A percentile compares a stretch with the other conserved stretches of the same genome.
phyloP scores from a whole-genome alignment of 2,888 invertebrate species.

The Amaurobius ferox region DNA sequence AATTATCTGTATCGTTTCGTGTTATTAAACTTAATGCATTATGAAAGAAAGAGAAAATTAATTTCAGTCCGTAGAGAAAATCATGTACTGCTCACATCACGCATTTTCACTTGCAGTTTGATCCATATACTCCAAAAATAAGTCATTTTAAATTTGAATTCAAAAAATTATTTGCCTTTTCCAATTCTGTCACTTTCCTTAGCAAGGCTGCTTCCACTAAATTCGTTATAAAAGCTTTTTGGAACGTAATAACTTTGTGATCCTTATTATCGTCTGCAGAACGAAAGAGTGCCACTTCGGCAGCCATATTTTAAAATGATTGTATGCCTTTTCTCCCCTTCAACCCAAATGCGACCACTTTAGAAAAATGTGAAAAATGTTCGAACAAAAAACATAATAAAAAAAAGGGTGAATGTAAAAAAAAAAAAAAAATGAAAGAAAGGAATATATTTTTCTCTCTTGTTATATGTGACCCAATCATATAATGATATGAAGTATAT shows the following conservation, averaged over 20 bases:
- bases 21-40: no score
- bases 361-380: not conserved
- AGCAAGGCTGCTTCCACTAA: no score
- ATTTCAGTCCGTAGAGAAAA: no score
- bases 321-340: not conserved
- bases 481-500: constrained; percentile 56
- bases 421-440: not conserved
- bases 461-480: constrained; percentile 57
- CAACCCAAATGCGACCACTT: not conserved
- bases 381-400: not conserved
- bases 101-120: no score
- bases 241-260: not conserved
- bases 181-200: no score
- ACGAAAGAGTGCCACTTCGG: not conserved
- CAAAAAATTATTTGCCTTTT: no score
- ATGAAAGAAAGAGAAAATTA: no score
- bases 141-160: no score
- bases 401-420: no score
- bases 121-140: no score
- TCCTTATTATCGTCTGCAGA: not conserved
- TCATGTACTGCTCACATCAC: no score
- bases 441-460: constrained; percentile 23
- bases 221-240: not conserved
- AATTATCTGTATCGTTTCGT: no score
- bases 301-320: constrained; percentile 1